Evolutionary conservation across 2,888 invertebrate species (phyloP), one percentile per base, ranked within the genome.

Genomic region (Epistrophe grossulariae): DNA sequence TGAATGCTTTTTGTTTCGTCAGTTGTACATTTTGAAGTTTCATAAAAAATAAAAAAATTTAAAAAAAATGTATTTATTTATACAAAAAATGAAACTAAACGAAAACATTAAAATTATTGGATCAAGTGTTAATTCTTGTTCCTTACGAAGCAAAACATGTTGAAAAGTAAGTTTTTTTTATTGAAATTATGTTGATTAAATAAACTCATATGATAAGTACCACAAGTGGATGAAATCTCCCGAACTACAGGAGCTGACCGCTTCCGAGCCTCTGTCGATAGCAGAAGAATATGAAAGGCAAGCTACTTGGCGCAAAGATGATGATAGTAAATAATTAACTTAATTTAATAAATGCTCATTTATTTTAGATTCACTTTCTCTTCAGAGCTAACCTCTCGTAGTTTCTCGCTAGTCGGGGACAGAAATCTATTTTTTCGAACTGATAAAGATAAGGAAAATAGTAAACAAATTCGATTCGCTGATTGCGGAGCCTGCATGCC

Each of bases 221-320:
- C 98, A 99, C 92, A 92, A 94, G 88, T 99, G 99, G 99, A 99
- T 99, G 99, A 94, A 96, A 91, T 96, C 96, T 57, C 94, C 95
- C 89, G 97, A 97, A 91, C 93, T 99, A 19, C 97, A 96, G 90
- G 93, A 94, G 89, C 93, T 98, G 62, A 99, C 99, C 10, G 98
- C 97, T 8, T 99, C 99, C 0, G 97, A 98, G 91, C 96, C 97
- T 3, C 93, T 99, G 59, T 95, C 96, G 0, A 91, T 99, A 55
- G 95, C 96, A 72, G 95, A 98, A 92, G 99, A 99, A 93, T 98
- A 96, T 93, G 94, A 95, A 89, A 99, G 99, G 99, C 99, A 99
- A 93, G 94, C 94, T 90, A 95, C 95, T 28, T 99, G 99, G 99
- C 93, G 94, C 73, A 93, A 95, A 68, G 99, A 99, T 94, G 95